phyloP scores from a whole-genome alignment of 1,140 invertebrate species.

The Caenorhabditis remanei region DNA sequence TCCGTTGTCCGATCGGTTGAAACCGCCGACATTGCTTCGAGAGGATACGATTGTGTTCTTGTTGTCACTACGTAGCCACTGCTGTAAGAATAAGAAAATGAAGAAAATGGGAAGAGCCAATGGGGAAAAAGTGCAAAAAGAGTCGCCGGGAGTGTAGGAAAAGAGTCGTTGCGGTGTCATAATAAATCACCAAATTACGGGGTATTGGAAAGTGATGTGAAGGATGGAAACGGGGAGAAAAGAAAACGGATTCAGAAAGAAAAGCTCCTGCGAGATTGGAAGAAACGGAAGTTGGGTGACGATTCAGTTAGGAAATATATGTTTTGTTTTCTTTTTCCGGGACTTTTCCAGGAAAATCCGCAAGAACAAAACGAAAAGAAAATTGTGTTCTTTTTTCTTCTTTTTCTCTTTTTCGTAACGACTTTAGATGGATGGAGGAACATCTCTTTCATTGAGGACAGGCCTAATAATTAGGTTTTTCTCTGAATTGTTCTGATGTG shows the following conservation, averaged over 20 bases:
- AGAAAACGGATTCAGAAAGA: conserved; percentile 5
- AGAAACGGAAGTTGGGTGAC: conserved; percentile 17
- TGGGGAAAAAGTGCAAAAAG: neutral
- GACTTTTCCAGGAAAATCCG: neutral
- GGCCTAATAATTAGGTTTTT: conserved; percentile 47
- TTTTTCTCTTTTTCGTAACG: conserved; percentile 9
- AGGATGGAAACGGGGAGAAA: neutral
- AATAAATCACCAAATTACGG: conserved; percentile 56
- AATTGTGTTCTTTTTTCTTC: conserved; percentile 35
- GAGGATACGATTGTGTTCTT: conserved; percentile 28
- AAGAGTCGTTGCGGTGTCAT: conserved; percentile 33
- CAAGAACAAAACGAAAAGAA: conserved; percentile 42
- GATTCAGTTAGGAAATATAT: conserved; percentile 48
- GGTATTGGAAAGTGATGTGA: conserved; percentile 55
- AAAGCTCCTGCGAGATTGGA: conserved; percentile 19
- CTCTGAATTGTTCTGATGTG: too few species aligned
- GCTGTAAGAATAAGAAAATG: conserved; percentile 22
- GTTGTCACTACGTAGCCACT: conserved; percentile 19
- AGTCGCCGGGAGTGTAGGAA: neutral
- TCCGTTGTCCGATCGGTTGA: conserved; percentile 24
- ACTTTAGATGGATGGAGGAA: conserved; percentile 9
- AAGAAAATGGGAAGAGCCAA: neutral
- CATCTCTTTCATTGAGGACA: conserved; percentile 23
- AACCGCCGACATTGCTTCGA: conserved; percentile 39
- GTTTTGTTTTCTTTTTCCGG: conserved; percentile 37